Conservation (phyloP, 2,888 invertebrate species). For the Himalopsyche kuldschensis region DNA sequence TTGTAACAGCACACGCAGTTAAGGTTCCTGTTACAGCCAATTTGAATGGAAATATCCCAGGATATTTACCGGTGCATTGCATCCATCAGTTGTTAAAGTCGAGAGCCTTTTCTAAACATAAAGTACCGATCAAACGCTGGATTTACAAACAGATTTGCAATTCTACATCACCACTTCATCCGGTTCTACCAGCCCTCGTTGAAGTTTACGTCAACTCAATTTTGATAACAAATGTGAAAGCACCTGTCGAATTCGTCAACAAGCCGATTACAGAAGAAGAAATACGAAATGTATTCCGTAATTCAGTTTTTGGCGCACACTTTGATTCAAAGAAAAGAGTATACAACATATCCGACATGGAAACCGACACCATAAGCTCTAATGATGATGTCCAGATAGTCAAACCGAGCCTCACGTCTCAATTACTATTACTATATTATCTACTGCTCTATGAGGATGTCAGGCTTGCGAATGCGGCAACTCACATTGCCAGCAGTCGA, state of each 20-base stretch:
- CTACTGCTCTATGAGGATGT: constrained; percentile 90
- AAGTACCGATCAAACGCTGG: constrained; percentile 96
- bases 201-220: constrained; percentile 95
- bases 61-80: constrained; percentile 94
- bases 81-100: constrained; percentile 94
- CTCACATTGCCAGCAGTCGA: constrained; percentile 66
- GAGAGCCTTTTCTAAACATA: constrained; percentile 92
- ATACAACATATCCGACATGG: constrained; percentile 60
- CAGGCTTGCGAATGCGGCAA: constrained; percentile 71
- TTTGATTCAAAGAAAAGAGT: constrained; percentile 63
- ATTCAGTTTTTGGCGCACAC: constrained; percentile 74
- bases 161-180: constrained; percentile 88
- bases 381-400: constrained; percentile 60
- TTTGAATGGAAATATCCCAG: constrained; percentile 84
- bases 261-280: constrained; percentile 90
- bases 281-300: constrained; percentile 80
- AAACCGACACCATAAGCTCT: constrained; percentile 47
- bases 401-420: constrained; percentile 77
- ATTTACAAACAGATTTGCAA: constrained; percentile 92
- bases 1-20: constrained; percentile 93
- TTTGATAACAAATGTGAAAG: constrained; percentile 68
- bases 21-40: constrained; percentile 92
- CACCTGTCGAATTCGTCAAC: constrained; percentile 78
- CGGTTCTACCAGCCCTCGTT: constrained; percentile 87
- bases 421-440: constrained; percentile 88